Evolutionary conservation across 2,113 vertebrate genomes (phyloP), one percentile per base, ranked within the genome.

Genomic region (Tychaedon coryphoeus): DNA sequence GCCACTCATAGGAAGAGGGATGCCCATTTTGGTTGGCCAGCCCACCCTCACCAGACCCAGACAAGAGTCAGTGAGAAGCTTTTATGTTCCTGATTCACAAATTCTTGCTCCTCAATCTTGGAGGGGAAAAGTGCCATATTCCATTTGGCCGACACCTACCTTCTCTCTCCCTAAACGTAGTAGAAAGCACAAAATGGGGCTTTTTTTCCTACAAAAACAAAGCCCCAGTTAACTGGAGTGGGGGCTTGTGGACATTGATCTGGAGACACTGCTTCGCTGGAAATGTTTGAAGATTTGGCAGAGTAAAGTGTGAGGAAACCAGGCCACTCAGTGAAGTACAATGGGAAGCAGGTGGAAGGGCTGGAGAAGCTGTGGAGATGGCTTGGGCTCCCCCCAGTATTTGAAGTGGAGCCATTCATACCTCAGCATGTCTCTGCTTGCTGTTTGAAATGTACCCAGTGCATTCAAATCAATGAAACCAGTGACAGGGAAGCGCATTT

Each of bases 261-360:
- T 85, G 43, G 25, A 83, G 34, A 45, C 8, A 7, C 15, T 29
- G 17, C 12, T 57, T 51, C 62, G 19, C 8, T 50, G 43, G 29
- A 75, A 75, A 31, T 23, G 6, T 60, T 54, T 67, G 14, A 12
- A 14, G 43, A 31, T 22, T 19, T 31, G 34, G n/a, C 28, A 78
- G 28, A 67, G 47, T 29, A 48, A 61, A 75, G 4, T 2, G 0
- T n/a, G 66, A 75, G 53, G 57, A 62, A 57, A 36, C 36, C 40
- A 31, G 14, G 8, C 10, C 1, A 5, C 12, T 65, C 0, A 0
- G 5, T 47, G 26, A 20, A 48, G 34, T 24, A 12, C 3, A 9
- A 48, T 56, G 33, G 54, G 60, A 73, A 47, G 42, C 1, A 3
- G 13, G 33, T 85, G 40, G 60, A 69, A 50, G 10, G 15, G 29